phyloP scores from a whole-genome alignment of 2,888 invertebrate genomes.

The Sarcophaga subvicina region DNA sequence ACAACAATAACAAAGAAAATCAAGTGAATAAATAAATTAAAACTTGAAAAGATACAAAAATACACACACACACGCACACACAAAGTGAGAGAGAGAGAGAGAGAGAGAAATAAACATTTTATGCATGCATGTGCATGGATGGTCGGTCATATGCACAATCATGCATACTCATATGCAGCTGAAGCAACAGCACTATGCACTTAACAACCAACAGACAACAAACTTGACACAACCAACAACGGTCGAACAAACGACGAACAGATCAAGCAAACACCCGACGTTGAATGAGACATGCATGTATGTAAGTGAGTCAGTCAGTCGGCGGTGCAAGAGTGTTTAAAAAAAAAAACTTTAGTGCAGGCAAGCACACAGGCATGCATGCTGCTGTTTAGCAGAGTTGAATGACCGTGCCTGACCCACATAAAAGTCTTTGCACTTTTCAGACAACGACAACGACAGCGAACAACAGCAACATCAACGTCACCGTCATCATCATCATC shows the following conservation, averaged over 20 bases:
- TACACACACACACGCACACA: neutral
- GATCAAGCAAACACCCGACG: neutral
- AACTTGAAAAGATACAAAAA: too few relatives aligned
- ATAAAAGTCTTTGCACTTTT: constrained; percentile 86
- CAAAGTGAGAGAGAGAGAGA: neutral
- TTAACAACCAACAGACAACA: constrained; percentile 2
- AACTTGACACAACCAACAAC: constrained; percentile 26
- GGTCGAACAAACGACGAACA: constrained; percentile 9
- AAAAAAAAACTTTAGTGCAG: neutral
- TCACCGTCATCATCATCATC: neutral
- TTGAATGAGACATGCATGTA: constrained; percentile 24
- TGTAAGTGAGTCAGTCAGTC: neutral
- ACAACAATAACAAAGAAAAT: constrained; percentile 11
- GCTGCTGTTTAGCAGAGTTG: constrained; percentile 71
- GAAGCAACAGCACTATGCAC: neutral
- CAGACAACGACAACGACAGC: constrained; percentile 50
- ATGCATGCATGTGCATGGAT: too few relatives aligned
- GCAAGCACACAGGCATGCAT: neutral
- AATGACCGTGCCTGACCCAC: constrained; percentile 86
- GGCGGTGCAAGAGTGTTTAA: neutral
- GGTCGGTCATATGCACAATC: neutral
- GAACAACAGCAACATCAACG: constrained; percentile 60
- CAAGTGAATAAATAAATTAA: constrained; percentile 11
- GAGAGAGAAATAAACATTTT: too few relatives aligned
- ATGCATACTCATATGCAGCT: neutral